A percentile compares a stretch with the other conserved stretches of the same genome.
These are phyloP conservation scores for Clarias pachynema DNA, from an alignment of 2,797 vertebrate species.

Conservation along the genomic window DNA sequence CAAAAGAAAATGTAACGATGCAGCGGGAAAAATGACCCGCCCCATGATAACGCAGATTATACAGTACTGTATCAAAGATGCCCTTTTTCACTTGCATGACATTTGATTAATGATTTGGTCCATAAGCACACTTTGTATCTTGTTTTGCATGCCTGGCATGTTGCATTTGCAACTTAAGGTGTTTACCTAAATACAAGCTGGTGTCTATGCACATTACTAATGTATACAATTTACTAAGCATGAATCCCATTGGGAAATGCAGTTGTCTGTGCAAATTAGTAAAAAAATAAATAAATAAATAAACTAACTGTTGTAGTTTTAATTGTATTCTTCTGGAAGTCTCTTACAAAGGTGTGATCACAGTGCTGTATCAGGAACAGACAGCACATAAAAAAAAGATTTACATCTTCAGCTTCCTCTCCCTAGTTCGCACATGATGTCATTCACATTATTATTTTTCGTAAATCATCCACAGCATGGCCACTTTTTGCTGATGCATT, in stretches of 20 bases:
- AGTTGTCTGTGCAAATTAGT: neutral
- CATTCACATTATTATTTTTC: neutral
- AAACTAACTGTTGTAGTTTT: neutral
- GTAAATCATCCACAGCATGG: neutral
- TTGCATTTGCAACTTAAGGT: neutral
- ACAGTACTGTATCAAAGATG: no score
- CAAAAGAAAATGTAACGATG: no score
- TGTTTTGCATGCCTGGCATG: neutral
- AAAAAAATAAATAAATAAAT: no score
- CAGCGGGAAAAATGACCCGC: no score
- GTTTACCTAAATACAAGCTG: neutral
- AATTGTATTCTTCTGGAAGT: conserved; percentile 1
- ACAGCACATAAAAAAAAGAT: neutral
- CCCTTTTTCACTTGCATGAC: no score
- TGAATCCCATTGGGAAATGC: neutral
- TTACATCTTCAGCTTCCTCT: neutral
- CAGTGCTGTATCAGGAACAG: neutral
- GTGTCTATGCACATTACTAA: neutral
- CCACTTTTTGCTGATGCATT: neutral
- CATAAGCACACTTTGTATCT: neutral
- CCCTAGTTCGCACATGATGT: neutral
- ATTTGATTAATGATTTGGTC: neutral
- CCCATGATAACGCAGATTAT: no score
- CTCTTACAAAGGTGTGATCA: neutral
- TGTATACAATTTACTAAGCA: neutral